Conservation (phyloP, 2,888 invertebrate species). For the Pammene aurita region DNA sequence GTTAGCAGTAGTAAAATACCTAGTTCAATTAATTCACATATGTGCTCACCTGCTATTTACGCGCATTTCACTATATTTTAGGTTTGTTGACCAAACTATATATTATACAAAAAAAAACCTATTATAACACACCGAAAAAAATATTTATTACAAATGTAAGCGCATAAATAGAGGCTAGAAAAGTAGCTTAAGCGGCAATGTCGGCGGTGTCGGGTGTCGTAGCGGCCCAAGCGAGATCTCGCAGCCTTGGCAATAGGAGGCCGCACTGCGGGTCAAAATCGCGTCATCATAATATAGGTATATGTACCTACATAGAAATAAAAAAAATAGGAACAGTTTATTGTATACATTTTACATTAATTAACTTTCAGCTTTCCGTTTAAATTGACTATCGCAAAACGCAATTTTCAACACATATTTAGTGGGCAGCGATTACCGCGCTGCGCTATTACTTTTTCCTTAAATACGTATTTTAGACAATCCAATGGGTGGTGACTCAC, state of each 20-base stretch:
- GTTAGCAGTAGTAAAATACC: no score
- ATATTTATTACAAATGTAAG: slow-evolving; percentile 25
- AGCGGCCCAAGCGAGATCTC: slow-evolving; percentile 1
- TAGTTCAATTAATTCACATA: no score
- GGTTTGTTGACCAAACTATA: neutral
- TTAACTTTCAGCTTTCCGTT: no score
- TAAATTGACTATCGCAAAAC: no score
- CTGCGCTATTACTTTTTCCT: slow-evolving; percentile 31
- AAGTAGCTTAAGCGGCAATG: slow-evolving; percentile 30
- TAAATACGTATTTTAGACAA: slow-evolving; percentile 47
- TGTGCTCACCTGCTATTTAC: no score
- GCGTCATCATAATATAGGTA: neutral
- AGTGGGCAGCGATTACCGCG: slow-evolving; percentile 7
- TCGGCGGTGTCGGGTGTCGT: slow-evolving; percentile 37
- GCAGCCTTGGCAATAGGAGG: slow-evolving; percentile 38
- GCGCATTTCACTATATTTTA: neutral
- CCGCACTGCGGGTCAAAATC: slow-evolving; percentile 12
- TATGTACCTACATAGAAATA: neutral
- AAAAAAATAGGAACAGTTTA: neutral
- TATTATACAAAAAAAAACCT: neutral
- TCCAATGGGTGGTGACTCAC: slow-evolving; percentile 60
- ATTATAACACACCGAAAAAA: neutral
- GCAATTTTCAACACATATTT: neutral
- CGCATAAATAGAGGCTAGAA: slow-evolving; percentile 31
- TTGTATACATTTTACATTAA: neutral